Evolutionary conservation across 1,140 invertebrate genomes (phyloP).

Genomic region (Campoletis sonorensis): DNA sequence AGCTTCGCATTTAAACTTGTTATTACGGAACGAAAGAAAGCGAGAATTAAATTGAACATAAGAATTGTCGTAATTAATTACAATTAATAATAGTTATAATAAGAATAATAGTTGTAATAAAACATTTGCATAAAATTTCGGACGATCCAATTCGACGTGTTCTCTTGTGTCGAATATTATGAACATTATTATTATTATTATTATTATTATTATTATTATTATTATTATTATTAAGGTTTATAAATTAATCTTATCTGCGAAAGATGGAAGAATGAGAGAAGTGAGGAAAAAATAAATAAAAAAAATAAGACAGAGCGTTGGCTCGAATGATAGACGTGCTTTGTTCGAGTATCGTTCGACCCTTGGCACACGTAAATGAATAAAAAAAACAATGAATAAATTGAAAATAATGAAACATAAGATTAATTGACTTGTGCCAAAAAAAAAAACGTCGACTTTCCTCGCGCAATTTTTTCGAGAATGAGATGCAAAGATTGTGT

Average conservation of each 20-base stretch:
- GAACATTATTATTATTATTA: conserved; percentile 4
- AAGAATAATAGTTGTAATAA: too few species aligned
- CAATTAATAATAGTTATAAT: too few species aligned
- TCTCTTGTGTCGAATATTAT: neutral
- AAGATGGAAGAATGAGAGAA: conserved; percentile 3
- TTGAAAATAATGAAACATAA: neutral
- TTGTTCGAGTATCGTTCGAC: conserved; percentile 23
- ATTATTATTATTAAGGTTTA: conserved; percentile 36
- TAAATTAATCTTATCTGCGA: conserved; percentile 31
- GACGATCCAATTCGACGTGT: neutral
- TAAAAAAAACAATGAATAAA: neutral
- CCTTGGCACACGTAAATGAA: neutral
- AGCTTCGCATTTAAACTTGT: too few species aligned
- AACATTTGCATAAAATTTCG: too few species aligned
- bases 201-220: conserved; percentile 23
- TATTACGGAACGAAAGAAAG: too few species aligned
- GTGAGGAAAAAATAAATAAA: neutral
- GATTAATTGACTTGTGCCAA: neutral
- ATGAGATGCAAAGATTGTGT: conserved; percentile 55
- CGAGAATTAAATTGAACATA: too few species aligned
- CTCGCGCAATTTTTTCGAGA: conserved; percentile 11
- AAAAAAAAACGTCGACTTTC: conserved; percentile 4
- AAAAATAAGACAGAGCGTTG: neutral
- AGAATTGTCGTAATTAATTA: too few species aligned
- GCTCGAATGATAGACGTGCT: conserved; percentile 11